phyloP scores from a whole-genome alignment of 2,113 vertebrate genomes.

The Dermatemys mawii region DNA sequence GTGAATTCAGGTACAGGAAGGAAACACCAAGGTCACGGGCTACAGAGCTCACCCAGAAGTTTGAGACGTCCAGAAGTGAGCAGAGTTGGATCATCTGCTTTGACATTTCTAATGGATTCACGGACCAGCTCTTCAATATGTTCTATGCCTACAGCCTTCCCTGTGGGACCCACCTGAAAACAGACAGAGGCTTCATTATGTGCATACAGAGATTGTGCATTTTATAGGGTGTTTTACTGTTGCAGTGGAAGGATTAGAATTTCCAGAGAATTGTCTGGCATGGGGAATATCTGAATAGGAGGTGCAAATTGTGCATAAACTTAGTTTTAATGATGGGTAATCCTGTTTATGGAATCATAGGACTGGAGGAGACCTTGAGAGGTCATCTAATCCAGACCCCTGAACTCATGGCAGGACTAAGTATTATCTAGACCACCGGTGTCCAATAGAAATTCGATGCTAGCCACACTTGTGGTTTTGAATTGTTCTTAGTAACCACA shows the following conservation, averaged over 20 bases:
- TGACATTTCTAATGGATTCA: conserved; percentile 83
- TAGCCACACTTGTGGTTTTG: no score
- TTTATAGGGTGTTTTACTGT: background rate
- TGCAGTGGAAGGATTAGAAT: background rate
- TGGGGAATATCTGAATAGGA: background rate
- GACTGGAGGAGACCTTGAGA: no score
- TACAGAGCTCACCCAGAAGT: conserved; percentile 80
- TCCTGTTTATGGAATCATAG: background rate
- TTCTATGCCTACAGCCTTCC: conserved; percentile 89
- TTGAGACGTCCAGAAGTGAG: conserved; percentile 85
- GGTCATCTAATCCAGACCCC: no score
- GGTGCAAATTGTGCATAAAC: background rate
- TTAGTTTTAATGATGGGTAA: background rate
- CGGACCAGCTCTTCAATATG: conserved; percentile 89
- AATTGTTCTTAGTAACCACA: no score
- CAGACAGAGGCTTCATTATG: background rate
- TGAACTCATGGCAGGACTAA: no score
- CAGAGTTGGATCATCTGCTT: conserved; percentile 83
- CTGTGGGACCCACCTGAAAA: conserved; percentile 82
- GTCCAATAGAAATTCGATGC: no score
- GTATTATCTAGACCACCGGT: no score
- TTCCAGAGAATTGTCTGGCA: background rate
- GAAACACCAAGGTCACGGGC: fast-evolving
- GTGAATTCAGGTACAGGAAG: fast-evolving
- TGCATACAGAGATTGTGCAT: fast-evolving